Evolutionary conservation across 2,888 invertebrate genomes (phyloP).

Genomic region (Drosophila neotestacea): DNA sequence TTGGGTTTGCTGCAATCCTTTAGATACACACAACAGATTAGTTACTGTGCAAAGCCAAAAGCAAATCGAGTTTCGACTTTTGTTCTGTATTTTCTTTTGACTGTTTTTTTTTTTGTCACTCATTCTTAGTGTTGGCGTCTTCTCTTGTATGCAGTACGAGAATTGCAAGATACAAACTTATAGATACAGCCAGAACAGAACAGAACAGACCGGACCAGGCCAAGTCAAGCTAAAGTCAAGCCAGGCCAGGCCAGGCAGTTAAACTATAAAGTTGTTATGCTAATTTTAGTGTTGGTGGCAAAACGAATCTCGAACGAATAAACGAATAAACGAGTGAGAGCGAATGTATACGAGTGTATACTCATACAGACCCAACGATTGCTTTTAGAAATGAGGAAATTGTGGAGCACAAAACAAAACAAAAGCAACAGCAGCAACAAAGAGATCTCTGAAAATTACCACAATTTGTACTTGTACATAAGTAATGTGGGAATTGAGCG

Average conservation of each 20-base stretch:
- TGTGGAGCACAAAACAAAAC: conserved; percentile 59
- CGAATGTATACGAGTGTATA: not conserved
- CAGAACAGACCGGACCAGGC: conserved; percentile 44
- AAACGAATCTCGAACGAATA: conserved; percentile 32
- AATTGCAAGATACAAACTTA: conserved; percentile 74
- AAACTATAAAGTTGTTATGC: conserved; percentile 85
- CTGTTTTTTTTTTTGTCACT: conserved; percentile 37
- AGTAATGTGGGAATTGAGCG: conserved; percentile 78
- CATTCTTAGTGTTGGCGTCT: conserved; percentile 49
- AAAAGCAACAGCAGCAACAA: conserved; percentile 59
- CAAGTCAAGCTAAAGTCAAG: conserved; percentile 29
- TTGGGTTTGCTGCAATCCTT: conserved; percentile 72
- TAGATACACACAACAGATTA: conserved; percentile 84
- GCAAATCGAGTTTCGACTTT: conserved; percentile 55
- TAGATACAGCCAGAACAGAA: conserved; percentile 66
- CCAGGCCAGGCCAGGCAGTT: conserved; percentile 66
- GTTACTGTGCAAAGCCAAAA: conserved; percentile 24
- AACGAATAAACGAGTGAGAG: conserved; percentile 24
- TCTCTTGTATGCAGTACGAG: conserved; percentile 25
- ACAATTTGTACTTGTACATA: conserved; percentile 83
- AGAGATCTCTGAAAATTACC: conserved; percentile 81
- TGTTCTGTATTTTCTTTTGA: conserved; percentile 33
- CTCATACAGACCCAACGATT: conserved; percentile 22
- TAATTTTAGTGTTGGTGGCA: conserved; percentile 82
- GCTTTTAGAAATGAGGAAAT: conserved; percentile 80